Evolutionary conservation across 2,888 invertebrate genomes (phyloP).

Genomic region (Papilio elwesi): DNA sequence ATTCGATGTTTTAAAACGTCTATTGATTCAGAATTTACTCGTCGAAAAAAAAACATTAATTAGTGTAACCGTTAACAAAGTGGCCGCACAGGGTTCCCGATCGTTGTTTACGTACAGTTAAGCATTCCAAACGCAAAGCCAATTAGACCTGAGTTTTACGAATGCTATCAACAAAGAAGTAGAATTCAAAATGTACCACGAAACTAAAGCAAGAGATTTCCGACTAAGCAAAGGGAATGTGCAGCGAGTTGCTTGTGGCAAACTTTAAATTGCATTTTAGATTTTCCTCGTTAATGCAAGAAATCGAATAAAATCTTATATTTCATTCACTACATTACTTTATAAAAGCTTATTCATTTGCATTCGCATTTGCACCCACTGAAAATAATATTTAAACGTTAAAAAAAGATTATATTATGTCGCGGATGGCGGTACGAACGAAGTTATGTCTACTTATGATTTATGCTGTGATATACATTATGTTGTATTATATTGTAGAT

Average conservation of each 20-base stretch:
- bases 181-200: slow-evolving; percentile 66
- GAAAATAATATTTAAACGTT: too few species aligned
- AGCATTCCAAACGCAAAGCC: slow-evolving; percentile 49
- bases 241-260: slow-evolving; percentile 70
- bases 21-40: not conserved
- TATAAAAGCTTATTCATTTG: not conserved
- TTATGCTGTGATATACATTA: too few species aligned
- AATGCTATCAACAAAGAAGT: slow-evolving; percentile 62
- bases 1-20: not conserved
- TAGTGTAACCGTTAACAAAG: slow-evolving; percentile 25
- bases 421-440: too few species aligned
- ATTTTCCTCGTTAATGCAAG: slow-evolving; percentile 71
- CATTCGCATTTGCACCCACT: too few species aligned
- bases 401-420: too few species aligned
- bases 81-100: slow-evolving; percentile 30
- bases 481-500: too few species aligned
- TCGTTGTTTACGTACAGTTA: slow-evolving; percentile 47
- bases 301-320: slow-evolving; percentile 49
- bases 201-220: slow-evolving; percentile 67
- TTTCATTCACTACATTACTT: slow-evolving; percentile 14
- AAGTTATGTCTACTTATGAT: too few species aligned
- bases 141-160: slow-evolving; percentile 62
- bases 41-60: slow-evolving; percentile 9
- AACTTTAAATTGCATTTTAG: slow-evolving; percentile 83
- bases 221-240: slow-evolving; percentile 75